Base-by-base conservation (phyloP, 2,888 invertebrate species). In the Helicoverpa assulta region DNA sequence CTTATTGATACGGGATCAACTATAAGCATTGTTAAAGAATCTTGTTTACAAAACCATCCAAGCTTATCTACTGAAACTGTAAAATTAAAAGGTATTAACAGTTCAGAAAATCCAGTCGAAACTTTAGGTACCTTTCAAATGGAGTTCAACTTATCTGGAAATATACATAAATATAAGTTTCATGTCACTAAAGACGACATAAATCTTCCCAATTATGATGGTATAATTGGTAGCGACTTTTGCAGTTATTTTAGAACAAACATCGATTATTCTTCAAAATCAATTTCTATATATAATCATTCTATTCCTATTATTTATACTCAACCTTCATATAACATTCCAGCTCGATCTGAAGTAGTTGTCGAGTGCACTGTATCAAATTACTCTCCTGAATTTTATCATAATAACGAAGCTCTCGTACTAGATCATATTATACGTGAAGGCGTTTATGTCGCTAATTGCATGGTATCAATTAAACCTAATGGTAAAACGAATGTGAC, bases 321-420 rank as follows among this genome's bases (percentile, higher is more conserved):
- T 37, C 47, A 40, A 21, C 62, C 61, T 61, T 37, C 61, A 12
- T 61, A 61, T 12, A 61, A 61, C n/a, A 52, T 61, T 61, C 61
- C 61, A 21, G 37, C 52, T 19, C 52, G 52, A 7, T 52, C 52
- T 14, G 52, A 52, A 52, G 21, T 19, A 7, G 52, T 52, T 37
- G 21, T 61, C 51, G 51, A 52, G 21, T 52, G 52, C 21, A 52
- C 52, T 21, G 37, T 52, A 40, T 52, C 52, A 37, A 52, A 61
- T 61, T 40, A 52, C 61, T 52, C 33, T 40, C 33, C 33, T 5
- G 10, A 52, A 10, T 21, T 18, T 19, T 52, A 52, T 52, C 52
- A 19, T 21, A 52, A 52, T 21, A 52, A 52, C 19, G 52, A 52
- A 21, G 37, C 52, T 52, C 61, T 52, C 52, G 16, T 60, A 52